Conservation (phyloP, 2,888 invertebrate genomes). For the Synanthedon andrenaeformis region DNA sequence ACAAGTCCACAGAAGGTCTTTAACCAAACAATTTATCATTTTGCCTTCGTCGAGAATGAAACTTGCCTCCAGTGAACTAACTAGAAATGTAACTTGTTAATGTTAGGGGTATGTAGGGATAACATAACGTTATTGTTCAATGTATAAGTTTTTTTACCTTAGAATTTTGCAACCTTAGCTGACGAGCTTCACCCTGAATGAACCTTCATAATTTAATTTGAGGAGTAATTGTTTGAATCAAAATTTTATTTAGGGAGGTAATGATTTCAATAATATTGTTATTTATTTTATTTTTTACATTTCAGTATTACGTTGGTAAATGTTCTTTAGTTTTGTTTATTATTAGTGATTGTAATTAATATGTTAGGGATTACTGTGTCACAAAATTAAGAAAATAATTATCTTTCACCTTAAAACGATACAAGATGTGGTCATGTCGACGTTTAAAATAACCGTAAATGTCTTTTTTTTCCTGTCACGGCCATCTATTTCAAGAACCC, state of each 20-base stretch:
- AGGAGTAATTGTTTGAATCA: too few species aligned
- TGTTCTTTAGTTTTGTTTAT: neutral
- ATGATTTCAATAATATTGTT: too few species aligned
- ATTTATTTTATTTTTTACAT: neutral
- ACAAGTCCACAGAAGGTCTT: conserved; percentile 6
- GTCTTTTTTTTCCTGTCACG: neutral
- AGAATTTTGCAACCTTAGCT: too few species aligned
- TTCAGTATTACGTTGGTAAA: neutral
- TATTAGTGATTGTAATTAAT: neutral
- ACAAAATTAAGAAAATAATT: neutral
- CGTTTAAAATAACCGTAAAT: neutral
- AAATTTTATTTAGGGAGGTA: too few species aligned
- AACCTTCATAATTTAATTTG: too few species aligned
- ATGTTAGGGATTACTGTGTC: neutral
- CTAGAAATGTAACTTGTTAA: neutral
- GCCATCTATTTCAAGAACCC: neutral
- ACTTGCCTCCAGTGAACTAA: neutral
- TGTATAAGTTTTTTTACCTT: too few species aligned
- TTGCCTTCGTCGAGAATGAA: neutral
- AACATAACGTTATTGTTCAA: too few species aligned
- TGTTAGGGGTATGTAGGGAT: too few species aligned
- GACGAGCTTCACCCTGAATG: too few species aligned
- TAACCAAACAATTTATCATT: conserved; percentile 7
- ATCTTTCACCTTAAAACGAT: neutral
- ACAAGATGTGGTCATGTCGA: neutral